These are phyloP conservation scores for Anagyrus pseudococci DNA, from an alignment of 2,888 invertebrate species.

Conservation along the genomic window DNA sequence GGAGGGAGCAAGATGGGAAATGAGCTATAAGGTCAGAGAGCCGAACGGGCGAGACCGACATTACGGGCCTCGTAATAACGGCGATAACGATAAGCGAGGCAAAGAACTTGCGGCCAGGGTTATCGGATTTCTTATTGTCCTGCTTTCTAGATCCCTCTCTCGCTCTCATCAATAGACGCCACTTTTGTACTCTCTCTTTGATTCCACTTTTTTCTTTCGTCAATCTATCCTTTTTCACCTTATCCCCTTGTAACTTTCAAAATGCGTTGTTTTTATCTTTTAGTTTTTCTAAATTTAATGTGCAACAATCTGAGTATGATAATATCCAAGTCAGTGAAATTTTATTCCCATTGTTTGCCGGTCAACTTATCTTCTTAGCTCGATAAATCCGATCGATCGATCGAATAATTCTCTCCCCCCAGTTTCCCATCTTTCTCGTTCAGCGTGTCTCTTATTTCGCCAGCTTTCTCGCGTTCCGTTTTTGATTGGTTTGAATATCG, in stretches of 20 bases:
- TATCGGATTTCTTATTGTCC: slow-evolving; percentile 34
- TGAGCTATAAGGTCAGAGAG: slow-evolving; percentile 1
- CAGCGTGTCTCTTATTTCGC: neutral
- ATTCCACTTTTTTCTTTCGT: neutral
- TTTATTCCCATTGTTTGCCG: no score
- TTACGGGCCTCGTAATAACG: slow-evolving; percentile 5
- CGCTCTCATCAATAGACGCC: slow-evolving; percentile 17
- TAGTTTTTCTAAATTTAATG: no score
- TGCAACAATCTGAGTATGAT: no score
- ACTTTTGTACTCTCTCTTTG: neutral
- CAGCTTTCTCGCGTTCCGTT: neutral
- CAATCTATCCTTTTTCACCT: neutral
- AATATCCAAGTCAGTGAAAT: no score
- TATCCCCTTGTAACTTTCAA: no score
- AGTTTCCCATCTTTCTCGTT: slow-evolving; percentile 1
- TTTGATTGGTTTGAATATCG: slow-evolving; percentile 13
- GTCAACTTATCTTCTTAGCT: no score
- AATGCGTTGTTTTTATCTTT: no score
- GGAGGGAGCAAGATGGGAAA: neutral
- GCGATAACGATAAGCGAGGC: slow-evolving; percentile 20
- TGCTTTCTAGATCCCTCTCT: no score
- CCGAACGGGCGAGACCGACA: neutral
- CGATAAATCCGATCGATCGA: neutral
- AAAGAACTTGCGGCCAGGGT: neutral
- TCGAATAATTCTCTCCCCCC: neutral